Percentiles rank a stretch among this genome's conserved stretches.
Conservation (phyloP, 2,888 invertebrate species). For the Agrotis clavis region DNA sequence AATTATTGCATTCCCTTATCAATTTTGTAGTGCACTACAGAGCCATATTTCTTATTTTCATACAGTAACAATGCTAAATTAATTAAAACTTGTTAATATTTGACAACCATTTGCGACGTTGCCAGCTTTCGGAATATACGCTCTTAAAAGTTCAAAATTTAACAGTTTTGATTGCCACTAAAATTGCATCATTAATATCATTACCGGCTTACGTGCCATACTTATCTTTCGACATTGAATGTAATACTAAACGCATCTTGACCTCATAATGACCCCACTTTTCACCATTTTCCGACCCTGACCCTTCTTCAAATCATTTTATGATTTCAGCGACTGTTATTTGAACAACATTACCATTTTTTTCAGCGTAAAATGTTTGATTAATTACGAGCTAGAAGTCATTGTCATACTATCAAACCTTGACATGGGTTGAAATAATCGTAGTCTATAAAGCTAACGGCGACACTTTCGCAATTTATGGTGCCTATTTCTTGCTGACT, state of each 20-base stretch:
- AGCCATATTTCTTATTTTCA: no score
- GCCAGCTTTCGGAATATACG: no score
- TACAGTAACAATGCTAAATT: no score
- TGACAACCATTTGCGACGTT: no score
- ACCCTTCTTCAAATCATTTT: constrained; percentile 64
- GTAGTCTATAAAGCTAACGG: constrained; percentile 65
- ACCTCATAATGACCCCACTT: constrained; percentile 44
- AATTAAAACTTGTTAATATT: no score
- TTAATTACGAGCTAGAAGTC: constrained; percentile 63
- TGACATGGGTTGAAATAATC: constrained; percentile 71
- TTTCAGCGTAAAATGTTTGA: constrained; percentile 52
- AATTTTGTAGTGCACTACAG: no score
- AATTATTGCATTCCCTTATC: no score
- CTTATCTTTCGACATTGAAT: constrained; percentile 46
- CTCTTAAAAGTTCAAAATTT: no score
- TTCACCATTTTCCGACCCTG: constrained; percentile 52
- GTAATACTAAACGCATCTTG: constrained; percentile 40
- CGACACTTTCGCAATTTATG: constrained; percentile 67
- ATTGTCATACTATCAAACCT: constrained; percentile 67
- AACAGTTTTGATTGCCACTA: no score
- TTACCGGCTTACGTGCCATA: not conserved
- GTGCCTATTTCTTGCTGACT: constrained; percentile 50
- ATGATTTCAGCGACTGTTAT: constrained; percentile 60
- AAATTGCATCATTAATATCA: not conserved
- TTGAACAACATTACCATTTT: constrained; percentile 48